A percentile compares a stretch with the other conserved stretches of the same genome.
phyloP scores from a whole-genome alignment of 2,113 vertebrate species.

The Brevimyrus niger region DNA sequence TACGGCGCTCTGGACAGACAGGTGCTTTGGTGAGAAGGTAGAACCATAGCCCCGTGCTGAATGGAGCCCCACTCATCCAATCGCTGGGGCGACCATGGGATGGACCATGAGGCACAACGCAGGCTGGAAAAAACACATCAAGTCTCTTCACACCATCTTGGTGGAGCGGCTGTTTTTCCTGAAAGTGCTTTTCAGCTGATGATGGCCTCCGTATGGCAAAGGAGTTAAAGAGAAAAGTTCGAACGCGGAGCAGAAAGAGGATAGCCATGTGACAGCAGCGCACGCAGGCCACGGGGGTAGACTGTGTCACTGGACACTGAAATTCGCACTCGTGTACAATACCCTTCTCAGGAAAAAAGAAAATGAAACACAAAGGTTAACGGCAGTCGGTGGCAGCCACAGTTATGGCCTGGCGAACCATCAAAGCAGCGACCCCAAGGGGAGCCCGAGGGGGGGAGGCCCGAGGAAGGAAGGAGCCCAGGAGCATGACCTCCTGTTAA shows the following conservation, averaged over 20 bases:
- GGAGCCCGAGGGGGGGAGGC: not conserved
- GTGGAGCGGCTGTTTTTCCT: not conserved
- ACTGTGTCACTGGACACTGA: not conserved
- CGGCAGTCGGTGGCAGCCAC: not conserved
- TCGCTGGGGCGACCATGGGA: not conserved
- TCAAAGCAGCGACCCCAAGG: not conserved
- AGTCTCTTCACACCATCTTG: not conserved
- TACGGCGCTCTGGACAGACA: not conserved
- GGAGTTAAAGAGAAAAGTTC: not conserved
- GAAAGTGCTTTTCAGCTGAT: not conserved
- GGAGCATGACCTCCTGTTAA: not conserved
- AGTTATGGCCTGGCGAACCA: not conserved
- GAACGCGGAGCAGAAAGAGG: not conserved
- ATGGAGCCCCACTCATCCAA: not conserved
- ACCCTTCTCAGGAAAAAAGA: not conserved
- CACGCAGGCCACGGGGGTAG: not conserved
- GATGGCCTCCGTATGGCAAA: not conserved
- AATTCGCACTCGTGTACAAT: not conserved
- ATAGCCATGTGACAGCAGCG: not conserved
- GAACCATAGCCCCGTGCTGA: not conserved
- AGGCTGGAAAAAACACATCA: not conserved
- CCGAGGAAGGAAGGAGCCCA: not conserved
- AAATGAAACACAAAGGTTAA: not conserved
- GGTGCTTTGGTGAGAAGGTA: not conserved
- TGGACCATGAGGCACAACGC: not conserved